Evolutionary conservation across 2,888 invertebrate genomes (phyloP), one percentile per base, ranked within the genome.

Genomic region (Leptinotarsa rubiginosa): DNA sequence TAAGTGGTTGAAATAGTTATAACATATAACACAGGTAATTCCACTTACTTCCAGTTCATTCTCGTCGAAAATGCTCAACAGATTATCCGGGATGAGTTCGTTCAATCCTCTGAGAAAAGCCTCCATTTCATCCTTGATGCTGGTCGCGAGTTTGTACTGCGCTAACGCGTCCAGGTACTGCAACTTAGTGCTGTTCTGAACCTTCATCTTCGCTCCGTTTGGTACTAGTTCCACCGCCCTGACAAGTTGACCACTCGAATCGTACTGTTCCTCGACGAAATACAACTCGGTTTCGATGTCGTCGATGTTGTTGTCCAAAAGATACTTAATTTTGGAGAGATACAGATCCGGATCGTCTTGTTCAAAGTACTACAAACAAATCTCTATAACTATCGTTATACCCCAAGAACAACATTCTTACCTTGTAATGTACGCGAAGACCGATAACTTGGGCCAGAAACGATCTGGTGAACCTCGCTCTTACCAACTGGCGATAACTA

Each of bases 401-500:
- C 16, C 10, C 18, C 20, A 73, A 52, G 15, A 12, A 65, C 50
- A 20, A 56, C 22, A 50, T 67, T 62, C 64, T 79, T 86, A 96
- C 96, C 92, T 96, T 97, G 85, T 96, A 97, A 87, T 97, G 96
- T 76, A 97, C 97, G 77, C 97, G 88, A 50, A 97, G 92, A 20
- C 97, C 98, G 84, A 97, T 97, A 79, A 98, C 92, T 90, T 97
- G 97, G 75, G 97, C 97, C 75, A 97, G 91, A 89, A 98, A 98
- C 56, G 97, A 96, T 73, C 97, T 90, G 56, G 97, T 95, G 86
- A 97, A 96, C 70, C 96, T 89, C 1, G 97, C 97, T 69, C 97
- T 92, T 77, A 98, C 97, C 77, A 97, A 89, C 88, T 97, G 97
- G 0, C 96, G 90, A 89, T 96, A 96, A 16, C 94, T 92, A 73